Percentiles rank a stretch among this genome's conserved stretches.
phyloP scores from a whole-genome alignment of 2,888 invertebrate species.

The Dorcus hopei region DNA sequence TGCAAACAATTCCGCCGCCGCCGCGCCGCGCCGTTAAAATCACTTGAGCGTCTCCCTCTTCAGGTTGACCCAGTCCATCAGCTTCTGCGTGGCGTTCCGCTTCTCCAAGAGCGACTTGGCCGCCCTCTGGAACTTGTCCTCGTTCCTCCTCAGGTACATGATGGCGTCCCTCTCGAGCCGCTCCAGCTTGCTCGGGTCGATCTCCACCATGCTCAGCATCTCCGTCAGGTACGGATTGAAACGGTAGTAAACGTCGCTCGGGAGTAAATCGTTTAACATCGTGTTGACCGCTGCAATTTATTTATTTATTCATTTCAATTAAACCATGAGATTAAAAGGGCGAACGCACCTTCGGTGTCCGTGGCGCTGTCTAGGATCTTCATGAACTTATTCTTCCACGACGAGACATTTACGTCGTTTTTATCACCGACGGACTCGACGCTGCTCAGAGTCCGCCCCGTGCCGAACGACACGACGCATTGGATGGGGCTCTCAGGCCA shows the following conservation, averaged over 20 bases:
- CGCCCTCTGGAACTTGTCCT: conserved; percentile 69
- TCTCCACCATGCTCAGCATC: conserved; percentile 77
- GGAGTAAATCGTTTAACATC: conserved; percentile 71
- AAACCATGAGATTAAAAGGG: neutral
- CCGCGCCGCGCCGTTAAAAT: neutral
- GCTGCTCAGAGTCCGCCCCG: conserved; percentile 58
- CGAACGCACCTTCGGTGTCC: conserved; percentile 71
- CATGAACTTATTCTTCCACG: conserved; percentile 75
- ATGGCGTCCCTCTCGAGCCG: conserved; percentile 71
- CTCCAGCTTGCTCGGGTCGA: conserved; percentile 66
- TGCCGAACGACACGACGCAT: conserved; percentile 82
- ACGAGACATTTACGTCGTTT: conserved; percentile 48
- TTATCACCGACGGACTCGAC: conserved; percentile 33
- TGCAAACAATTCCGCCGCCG: no score
- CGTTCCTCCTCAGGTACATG: conserved; percentile 78
- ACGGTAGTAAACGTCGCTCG: conserved; percentile 72
- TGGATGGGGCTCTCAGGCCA: conserved; percentile 75
- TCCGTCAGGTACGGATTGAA: conserved; percentile 86
- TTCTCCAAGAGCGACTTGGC: conserved; percentile 50
- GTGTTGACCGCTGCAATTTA: conserved; percentile 67
- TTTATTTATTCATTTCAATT: neutral
- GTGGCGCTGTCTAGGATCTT: conserved; percentile 83
- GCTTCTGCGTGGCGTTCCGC: conserved; percentile 46
- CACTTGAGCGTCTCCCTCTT: conserved; percentile 36
- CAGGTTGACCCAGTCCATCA: conserved; percentile 50